Percentiles rank a stretch among this genome's conserved stretches.
Evolutionary conservation across 2,797 vertebrate species (phyloP).

Genomic region (Ctenochaetus hawaiiensis): DNA sequence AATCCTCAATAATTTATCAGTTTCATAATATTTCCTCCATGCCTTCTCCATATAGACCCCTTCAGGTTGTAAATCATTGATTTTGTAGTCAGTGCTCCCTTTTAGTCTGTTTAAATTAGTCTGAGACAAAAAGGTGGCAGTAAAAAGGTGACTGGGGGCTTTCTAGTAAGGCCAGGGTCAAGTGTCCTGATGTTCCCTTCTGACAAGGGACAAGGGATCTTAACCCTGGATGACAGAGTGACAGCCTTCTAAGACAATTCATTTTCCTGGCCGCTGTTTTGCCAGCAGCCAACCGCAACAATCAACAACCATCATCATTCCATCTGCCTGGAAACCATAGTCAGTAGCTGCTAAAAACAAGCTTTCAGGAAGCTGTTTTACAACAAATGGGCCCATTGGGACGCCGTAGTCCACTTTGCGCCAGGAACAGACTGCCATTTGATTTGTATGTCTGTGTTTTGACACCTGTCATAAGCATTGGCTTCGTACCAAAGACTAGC

Average conservation of each 20-base stretch:
- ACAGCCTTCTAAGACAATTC: neutral
- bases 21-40: conserved; percentile 44
- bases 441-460: conserved; percentile 58
- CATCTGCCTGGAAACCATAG: conserved; percentile 13
- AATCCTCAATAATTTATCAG: conserved; percentile 60
- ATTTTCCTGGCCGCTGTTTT: neutral
- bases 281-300: neutral
- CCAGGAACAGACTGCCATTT: conserved; percentile 30
- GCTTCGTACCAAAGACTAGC: conserved; percentile 50
- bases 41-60: conserved; percentile 13
- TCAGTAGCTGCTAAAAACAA: conserved; percentile 10
- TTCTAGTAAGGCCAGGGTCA: conserved; percentile 6
- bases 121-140: neutral
- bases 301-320: neutral
- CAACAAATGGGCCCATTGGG: neutral
- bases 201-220: neutral
- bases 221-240: neutral
- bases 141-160: conserved; percentile 28
- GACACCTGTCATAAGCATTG: conserved; percentile 70
- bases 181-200: conserved; percentile 3
- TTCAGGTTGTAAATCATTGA: conserved; percentile 49
- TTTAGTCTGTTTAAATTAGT: conserved; percentile 29
- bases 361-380: conserved; percentile 11
- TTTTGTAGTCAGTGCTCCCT: conserved; percentile 17
- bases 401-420: neutral